These are phyloP conservation scores for Eupithecia insigniata DNA, from an alignment of 2,888 invertebrate genomes.

Conservation along the genomic window DNA sequence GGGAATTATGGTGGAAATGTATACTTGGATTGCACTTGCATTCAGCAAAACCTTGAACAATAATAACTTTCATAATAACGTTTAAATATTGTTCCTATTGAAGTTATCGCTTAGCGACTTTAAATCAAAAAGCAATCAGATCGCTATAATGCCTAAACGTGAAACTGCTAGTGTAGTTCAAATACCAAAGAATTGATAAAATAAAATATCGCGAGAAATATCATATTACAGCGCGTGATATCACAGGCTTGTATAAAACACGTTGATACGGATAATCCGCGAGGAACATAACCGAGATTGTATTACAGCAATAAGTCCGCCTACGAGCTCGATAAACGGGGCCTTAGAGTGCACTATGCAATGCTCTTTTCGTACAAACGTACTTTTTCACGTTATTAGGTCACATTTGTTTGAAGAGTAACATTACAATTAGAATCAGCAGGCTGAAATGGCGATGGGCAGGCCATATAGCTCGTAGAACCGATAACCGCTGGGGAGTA, in stretches of 20 bases:
- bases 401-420: background rate
- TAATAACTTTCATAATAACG: background rate
- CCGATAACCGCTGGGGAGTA: no score
- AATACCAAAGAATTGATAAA: slow-evolving; percentile 29
- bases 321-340: slow-evolving; percentile 74
- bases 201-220: slow-evolving; percentile 37
- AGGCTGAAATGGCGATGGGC: no score
- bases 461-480: no score
- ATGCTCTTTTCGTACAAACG: slow-evolving; percentile 2
- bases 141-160: background rate
- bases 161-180: background rate
- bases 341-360: slow-evolving; percentile 50
- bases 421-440: no score
- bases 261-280: slow-evolving; percentile 75
- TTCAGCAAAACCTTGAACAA: background rate
- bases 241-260: slow-evolving; percentile 58
- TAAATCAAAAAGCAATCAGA: background rate
- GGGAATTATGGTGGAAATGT: background rate
- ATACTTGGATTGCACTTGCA: background rate
- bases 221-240: slow-evolving; percentile 37
- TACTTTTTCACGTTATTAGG: background rate
- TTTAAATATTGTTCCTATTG: background rate
- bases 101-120: background rate
- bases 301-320: slow-evolving; percentile 80
- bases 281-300: slow-evolving; percentile 81